Evolutionary conservation across 2,113 vertebrate genomes (phyloP).

Genomic region (Chunga burmeisteri): DNA sequence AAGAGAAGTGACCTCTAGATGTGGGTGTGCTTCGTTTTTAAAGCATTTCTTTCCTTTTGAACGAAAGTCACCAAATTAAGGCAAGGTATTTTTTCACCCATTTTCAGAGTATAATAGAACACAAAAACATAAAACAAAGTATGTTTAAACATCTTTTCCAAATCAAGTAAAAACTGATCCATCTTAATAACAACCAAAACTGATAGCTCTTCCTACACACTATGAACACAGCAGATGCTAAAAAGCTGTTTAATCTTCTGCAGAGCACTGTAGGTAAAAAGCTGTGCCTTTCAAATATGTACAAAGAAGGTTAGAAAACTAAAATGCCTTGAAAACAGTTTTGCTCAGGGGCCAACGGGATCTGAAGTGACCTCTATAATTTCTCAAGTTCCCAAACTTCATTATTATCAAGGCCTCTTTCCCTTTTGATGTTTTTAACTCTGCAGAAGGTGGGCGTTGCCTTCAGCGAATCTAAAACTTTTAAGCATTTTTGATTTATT

Average conservation of each 20-base stretch:
- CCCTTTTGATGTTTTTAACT: conserved; percentile 9
- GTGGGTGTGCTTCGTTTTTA: not conserved
- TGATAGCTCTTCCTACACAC: conserved; percentile 11
- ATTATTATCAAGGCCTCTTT: not conserved
- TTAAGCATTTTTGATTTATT: conserved; percentile 29
- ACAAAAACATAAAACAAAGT: not conserved
- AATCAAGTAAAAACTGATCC: not conserved
- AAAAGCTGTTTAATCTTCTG: conserved; percentile 58
- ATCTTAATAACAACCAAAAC: conserved; percentile 12
- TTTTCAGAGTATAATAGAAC: not conserved
- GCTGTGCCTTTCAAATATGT: conserved; percentile 22
- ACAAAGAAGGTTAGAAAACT: conserved; percentile 38
- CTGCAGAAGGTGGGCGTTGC: conserved; percentile 1
- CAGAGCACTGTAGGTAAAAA: conserved; percentile 40
- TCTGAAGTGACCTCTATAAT: conserved; percentile 21
- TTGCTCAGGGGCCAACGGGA: not conserved
- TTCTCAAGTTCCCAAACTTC: conserved; percentile 4
- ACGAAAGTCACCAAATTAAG: conserved; percentile 10
- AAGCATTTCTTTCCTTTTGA: not conserved
- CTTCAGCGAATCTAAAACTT: not conserved
- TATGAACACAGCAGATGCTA: conserved; percentile 28
- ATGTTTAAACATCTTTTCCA: conserved; percentile 32
- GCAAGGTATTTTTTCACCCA: not conserved
- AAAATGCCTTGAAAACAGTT: conserved; percentile 31
- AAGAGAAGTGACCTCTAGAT: conserved; percentile 6